phyloP scores from a whole-genome alignment of 2,888 invertebrate species.

The Diarsia rubi region DNA sequence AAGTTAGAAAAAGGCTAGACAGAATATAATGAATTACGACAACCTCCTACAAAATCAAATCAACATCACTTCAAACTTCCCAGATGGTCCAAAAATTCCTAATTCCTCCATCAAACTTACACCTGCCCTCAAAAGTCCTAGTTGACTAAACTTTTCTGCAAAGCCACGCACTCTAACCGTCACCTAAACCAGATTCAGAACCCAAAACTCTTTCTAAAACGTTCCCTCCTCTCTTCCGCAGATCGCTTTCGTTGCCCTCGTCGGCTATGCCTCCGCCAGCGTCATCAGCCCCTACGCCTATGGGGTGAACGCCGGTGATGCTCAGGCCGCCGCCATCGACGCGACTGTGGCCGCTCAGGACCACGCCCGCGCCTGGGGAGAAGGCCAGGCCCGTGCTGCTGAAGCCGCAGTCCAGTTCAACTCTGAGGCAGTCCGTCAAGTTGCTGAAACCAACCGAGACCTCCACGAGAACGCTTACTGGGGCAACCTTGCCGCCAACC shows the following conservation, averaged over 20 bases:
- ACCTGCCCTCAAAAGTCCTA: neutral
- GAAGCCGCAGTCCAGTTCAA: constrained; percentile 84
- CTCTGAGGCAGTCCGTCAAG: constrained; percentile 81
- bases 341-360: constrained; percentile 84
- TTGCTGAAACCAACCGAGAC: constrained; percentile 83
- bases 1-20: no score
- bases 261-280: constrained; percentile 88
- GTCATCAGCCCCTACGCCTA: constrained; percentile 79
- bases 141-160: neutral
- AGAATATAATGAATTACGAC: neutral
- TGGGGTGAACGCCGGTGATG: constrained; percentile 86
- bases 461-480: constrained; percentile 87
- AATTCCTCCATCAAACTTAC: neutral
- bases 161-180: neutral
- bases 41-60: neutral
- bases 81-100: neutral
- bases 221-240: constrained; percentile 62
- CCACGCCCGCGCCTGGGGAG: constrained; percentile 81
- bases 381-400: constrained; percentile 82
- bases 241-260: constrained; percentile 87
- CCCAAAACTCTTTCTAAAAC: neutral
- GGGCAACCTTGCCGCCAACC: constrained; percentile 84
- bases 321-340: constrained; percentile 87
- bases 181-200: neutral
- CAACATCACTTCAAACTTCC: neutral